These are phyloP conservation scores for Alcis repandata DNA, from an alignment of 2,888 invertebrate genomes.

Conservation along the genomic window DNA sequence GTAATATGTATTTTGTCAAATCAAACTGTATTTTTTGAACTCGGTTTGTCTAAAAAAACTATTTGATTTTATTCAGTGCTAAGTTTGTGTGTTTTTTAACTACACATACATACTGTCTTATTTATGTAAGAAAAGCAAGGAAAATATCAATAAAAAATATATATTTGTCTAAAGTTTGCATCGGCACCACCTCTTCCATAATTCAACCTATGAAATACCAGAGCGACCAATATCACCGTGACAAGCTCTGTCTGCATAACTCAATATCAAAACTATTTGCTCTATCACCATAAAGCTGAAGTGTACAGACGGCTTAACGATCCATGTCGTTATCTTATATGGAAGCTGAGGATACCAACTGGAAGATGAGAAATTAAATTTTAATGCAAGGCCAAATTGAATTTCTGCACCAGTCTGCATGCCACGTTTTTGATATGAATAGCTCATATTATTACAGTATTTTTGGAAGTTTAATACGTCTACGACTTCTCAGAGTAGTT, in stretches of 20 bases:
- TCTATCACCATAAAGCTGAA: constrained; percentile 56
- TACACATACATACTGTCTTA: too few relatives aligned
- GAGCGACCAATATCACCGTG: constrained; percentile 65
- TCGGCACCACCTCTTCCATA: constrained; percentile 3
- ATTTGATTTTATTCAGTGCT: too few relatives aligned
- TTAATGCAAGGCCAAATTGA: constrained; percentile 38
- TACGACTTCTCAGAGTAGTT: background rate
- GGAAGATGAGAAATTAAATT: constrained; percentile 38
- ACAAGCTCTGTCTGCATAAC: constrained; percentile 77
- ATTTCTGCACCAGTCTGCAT: constrained; percentile 46
- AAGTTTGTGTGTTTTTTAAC: too few relatives aligned
- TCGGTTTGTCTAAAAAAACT: too few relatives aligned
- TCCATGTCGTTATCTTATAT: constrained; percentile 52
- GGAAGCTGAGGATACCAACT: constrained; percentile 43
- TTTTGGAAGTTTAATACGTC: background rate
- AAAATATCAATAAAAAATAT: too few relatives aligned
- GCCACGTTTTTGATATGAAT: constrained; percentile 12
- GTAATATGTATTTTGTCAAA: too few relatives aligned
- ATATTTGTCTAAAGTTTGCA: background rate
- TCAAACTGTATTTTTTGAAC: too few relatives aligned
- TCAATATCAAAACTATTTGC: constrained; percentile 81
- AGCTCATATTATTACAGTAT: constrained; percentile 1
- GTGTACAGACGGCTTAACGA: constrained; percentile 54
- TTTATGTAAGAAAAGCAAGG: too few relatives aligned
- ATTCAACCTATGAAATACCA: constrained; percentile 56